Percentiles rank a stretch among this genome's conserved stretches.
Evolutionary conservation across 2,888 invertebrate genomes (phyloP).

Genomic region (Pollenia labialis): DNA sequence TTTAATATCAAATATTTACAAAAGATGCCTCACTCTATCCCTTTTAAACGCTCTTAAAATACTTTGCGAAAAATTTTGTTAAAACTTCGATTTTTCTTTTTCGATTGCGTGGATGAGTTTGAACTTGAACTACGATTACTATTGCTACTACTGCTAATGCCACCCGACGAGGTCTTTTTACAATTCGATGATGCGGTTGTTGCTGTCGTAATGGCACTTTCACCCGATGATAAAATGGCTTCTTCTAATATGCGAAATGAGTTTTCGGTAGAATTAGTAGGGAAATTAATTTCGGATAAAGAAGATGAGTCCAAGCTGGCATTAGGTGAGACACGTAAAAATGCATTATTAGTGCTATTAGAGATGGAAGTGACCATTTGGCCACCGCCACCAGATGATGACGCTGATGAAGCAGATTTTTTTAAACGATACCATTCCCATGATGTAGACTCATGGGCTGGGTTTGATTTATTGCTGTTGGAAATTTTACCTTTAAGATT

Average conservation of each 20-base stretch:
- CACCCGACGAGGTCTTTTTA: constrained; percentile 75
- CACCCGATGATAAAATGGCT: constrained; percentile 79
- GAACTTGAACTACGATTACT: constrained; percentile 78
- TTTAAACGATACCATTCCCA: constrained; percentile 84
- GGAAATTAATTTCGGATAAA: constrained; percentile 81
- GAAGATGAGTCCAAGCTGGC: constrained; percentile 79
- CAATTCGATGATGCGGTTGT: constrained; percentile 72
- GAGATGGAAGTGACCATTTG: constrained; percentile 22
- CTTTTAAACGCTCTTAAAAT: constrained; percentile 85
- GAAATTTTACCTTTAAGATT: constrained; percentile 79
- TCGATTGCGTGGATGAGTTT: constrained; percentile 81
- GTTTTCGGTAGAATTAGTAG: constrained; percentile 80
- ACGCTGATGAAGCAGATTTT: constrained; percentile 75
- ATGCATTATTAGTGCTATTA: constrained; percentile 64
- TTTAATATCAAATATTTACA: constrained; percentile 43
- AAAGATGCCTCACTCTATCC: constrained; percentile 7
- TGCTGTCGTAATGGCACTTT: constrained; percentile 69
- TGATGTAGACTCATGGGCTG: constrained; percentile 83
- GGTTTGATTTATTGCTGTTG: constrained; percentile 75
- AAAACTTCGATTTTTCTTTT: constrained; percentile 87
- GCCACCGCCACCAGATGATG: constrained; percentile 55
- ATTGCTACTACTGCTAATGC: constrained; percentile 80
- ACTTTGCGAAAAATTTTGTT: constrained; percentile 92
- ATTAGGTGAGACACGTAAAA: constrained; percentile 69
- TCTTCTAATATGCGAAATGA: constrained; percentile 82